These are phyloP conservation scores for Mormoops blainvillei DNA, from an alignment of 2,113 vertebrate species.

Conservation along the genomic window DNA sequence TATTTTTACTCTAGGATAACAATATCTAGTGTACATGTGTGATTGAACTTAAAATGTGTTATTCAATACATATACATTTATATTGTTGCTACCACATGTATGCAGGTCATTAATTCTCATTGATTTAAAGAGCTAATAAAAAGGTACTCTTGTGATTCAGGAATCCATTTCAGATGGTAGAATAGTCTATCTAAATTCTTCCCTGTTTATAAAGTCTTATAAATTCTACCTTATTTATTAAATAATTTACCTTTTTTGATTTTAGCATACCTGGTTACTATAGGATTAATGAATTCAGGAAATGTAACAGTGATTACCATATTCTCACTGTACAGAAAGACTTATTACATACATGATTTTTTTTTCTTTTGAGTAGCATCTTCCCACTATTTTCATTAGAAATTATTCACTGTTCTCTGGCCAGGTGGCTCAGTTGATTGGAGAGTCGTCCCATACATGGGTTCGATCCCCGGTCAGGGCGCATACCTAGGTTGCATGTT, in stretches of 20 bases:
- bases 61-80: background rate
- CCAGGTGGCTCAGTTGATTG: too few species aligned
- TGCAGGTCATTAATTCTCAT: background rate
- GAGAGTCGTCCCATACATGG: too few species aligned
- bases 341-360: background rate
- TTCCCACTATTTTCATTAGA: background rate
- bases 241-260: background rate
- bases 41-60: background rate
- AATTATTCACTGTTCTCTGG: background rate
- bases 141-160: background rate
- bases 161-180: background rate
- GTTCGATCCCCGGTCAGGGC: too few species aligned
- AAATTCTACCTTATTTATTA: background rate
- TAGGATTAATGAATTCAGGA: background rate
- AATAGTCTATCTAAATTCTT: background rate
- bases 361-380: background rate
- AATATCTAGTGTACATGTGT: background rate
- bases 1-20: background rate
- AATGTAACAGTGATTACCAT: background rate
- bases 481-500: too few species aligned
- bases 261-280: background rate
- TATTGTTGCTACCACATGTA: background rate
- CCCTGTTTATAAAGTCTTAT: background rate
- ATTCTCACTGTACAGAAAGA: background rate
- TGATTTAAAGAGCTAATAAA: constrained; percentile 23